Conservation (phyloP, 2,113 vertebrate species). For the Gavia stellata region DNA sequence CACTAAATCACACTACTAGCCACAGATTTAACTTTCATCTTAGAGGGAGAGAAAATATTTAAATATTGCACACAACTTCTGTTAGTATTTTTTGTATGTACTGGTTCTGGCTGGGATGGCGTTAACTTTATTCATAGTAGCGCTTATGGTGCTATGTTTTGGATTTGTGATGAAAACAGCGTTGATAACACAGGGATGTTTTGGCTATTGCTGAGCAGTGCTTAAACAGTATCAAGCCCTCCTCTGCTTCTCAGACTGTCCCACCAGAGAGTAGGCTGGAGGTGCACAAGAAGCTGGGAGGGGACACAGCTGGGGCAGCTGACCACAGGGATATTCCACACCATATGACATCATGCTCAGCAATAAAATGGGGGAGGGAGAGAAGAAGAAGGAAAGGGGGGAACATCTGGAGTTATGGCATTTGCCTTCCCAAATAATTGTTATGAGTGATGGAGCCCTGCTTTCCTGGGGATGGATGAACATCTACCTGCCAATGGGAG, state of each 20-base stretch:
- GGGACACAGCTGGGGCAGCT: background rate
- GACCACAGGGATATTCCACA: background rate
- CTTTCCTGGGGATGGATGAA: background rate
- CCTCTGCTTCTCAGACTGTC: background rate
- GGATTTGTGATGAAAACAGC: no score
- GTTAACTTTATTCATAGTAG: background rate
- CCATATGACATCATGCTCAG: background rate
- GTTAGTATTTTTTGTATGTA: background rate
- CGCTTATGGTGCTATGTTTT: background rate
- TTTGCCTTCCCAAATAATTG: background rate
- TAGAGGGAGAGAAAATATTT: background rate
- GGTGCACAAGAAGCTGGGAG: background rate
- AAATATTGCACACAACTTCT: background rate
- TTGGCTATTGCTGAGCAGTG: background rate
- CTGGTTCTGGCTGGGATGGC: background rate
- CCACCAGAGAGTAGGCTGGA: background rate
- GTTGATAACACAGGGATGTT: background rate
- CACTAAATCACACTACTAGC: background rate
- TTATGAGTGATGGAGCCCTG: accelerated
- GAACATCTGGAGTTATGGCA: accelerated
- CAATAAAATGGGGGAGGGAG: background rate
- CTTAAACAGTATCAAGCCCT: background rate
- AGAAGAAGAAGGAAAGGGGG: background rate
- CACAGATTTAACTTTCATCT: background rate
- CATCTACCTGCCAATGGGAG: background rate